Percentiles rank a stretch among this genome's conserved stretches.
phyloP scores from a whole-genome alignment of 37 sponge, comb jelly and placozoan genomes.

The Oscarella lobularis region DNA sequence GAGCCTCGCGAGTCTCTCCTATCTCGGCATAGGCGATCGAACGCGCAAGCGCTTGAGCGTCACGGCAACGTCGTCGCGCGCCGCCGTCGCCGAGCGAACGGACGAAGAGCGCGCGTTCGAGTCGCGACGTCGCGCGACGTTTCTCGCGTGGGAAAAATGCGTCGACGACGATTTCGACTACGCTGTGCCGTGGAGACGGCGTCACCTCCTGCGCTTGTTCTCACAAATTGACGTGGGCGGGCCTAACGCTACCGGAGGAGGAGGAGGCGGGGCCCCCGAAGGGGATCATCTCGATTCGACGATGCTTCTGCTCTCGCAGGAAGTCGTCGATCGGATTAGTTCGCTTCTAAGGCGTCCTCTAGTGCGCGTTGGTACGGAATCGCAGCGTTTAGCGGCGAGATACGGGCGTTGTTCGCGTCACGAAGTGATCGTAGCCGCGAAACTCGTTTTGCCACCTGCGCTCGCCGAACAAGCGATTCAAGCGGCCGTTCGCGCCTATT shows the following conservation, averaged over 20 bases:
- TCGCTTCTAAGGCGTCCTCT: neutral
- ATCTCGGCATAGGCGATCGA: constrained; percentile 1
- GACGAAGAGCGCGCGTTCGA: neutral
- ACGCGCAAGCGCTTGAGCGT: neutral
- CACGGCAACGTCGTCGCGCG: neutral
- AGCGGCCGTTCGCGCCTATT: neutral
- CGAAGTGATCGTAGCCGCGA: neutral
- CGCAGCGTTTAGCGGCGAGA: neutral
- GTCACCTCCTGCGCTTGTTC: neutral
- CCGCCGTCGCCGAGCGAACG: neutral
- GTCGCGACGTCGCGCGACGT: neutral
- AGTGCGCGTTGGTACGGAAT: neutral
- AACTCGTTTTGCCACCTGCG: neutral
- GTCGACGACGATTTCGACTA: neutral
- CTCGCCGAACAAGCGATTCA: neutral
- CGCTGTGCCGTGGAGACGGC: neutral
- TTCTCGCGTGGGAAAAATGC: neutral
- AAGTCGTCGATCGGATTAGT: neutral
- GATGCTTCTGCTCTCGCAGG: neutral
- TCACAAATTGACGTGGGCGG: neutral
- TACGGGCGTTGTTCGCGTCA: neutral
- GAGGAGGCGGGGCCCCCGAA: too few species aligned
- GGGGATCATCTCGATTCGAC: neutral
- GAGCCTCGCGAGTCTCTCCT: neutral
- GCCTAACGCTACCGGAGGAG: too few species aligned